Conservation (phyloP, 1,140 invertebrate species). For the Solen grandis region DNA sequence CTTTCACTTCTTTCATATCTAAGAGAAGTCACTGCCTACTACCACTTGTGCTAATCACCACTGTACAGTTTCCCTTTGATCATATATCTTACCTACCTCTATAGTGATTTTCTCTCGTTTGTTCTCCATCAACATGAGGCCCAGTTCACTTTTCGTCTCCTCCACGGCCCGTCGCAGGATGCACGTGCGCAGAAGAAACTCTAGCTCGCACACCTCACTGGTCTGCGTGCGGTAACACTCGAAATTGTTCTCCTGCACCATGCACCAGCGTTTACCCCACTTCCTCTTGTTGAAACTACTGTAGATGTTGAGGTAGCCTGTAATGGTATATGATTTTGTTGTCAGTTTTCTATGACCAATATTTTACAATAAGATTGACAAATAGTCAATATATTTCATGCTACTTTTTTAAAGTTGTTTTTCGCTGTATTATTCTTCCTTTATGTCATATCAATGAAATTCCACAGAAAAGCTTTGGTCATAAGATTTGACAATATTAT, state of each 20-base stretch:
- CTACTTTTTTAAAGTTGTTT: too few relatives aligned
- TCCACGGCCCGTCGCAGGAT: constrained; percentile 67
- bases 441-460: too few relatives aligned
- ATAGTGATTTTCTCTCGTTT: constrained; percentile 75
- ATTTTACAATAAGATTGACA: background rate
- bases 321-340: background rate
- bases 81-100: constrained; percentile 66
- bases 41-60: too few relatives aligned
- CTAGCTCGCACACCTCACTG: constrained; percentile 69
- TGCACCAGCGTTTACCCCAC: constrained; percentile 75
- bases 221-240: constrained; percentile 68
- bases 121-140: constrained; percentile 72
- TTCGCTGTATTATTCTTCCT: too few relatives aligned
- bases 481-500: too few relatives aligned
- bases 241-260: constrained; percentile 71
- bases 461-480: too few relatives aligned
- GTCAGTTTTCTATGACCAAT: background rate
- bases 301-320: constrained; percentile 74
- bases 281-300: constrained; percentile 75
- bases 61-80: too few relatives aligned
- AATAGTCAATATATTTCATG: too few relatives aligned
- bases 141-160: constrained; percentile 72
- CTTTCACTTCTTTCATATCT: too few relatives aligned
- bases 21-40: too few relatives aligned
- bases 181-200: constrained; percentile 70